Evolutionary conservation across 2,113 vertebrate genomes (phyloP).

Genomic region (Atractosteus spatula): DNA sequence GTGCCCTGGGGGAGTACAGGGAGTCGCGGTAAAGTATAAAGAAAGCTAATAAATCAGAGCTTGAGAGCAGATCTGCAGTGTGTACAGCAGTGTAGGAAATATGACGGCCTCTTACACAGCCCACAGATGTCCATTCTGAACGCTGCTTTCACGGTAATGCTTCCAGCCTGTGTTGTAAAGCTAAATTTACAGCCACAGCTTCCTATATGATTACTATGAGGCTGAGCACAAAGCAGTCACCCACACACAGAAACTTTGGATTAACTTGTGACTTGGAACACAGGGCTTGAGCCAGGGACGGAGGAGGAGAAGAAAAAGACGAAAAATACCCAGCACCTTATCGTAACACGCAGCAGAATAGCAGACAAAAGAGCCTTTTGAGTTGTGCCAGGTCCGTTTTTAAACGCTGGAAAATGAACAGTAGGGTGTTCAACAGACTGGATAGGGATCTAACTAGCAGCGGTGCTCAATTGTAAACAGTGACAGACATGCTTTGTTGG

Average conservation of each 20-base stretch:
- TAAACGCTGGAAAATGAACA: too few species aligned
- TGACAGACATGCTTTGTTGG: too few species aligned
- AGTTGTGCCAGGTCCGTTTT: too few species aligned
- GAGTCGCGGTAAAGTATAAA: too few species aligned
- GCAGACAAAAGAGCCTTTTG: too few species aligned
- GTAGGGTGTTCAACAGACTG: too few species aligned
- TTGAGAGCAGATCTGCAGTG: background rate
- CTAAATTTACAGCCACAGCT: constrained; percentile 56
- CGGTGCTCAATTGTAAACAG: too few species aligned
- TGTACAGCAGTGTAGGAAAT: too few species aligned
- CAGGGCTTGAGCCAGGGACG: constrained; percentile 42
- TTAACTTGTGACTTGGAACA: constrained; percentile 69
- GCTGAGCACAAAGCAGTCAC: constrained; percentile 65
- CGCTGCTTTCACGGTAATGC: too few species aligned
- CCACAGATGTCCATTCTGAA: background rate
- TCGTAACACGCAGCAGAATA: too few species aligned
- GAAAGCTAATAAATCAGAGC: too few species aligned
- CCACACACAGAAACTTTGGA: constrained; percentile 61
- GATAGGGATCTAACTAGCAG: too few species aligned
- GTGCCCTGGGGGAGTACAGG: constrained; percentile 6
- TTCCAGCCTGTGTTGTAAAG: constrained; percentile 7
- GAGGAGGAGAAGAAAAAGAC: background rate
- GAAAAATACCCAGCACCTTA: background rate
- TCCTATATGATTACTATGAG: constrained; percentile 71
- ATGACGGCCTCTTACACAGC: background rate